A percentile compares a stretch with the other conserved stretches of the same genome.
These are phyloP conservation scores for Rhyacophila evoluta DNA, from an alignment of 2,888 invertebrate species.

Conservation along the genomic window DNA sequence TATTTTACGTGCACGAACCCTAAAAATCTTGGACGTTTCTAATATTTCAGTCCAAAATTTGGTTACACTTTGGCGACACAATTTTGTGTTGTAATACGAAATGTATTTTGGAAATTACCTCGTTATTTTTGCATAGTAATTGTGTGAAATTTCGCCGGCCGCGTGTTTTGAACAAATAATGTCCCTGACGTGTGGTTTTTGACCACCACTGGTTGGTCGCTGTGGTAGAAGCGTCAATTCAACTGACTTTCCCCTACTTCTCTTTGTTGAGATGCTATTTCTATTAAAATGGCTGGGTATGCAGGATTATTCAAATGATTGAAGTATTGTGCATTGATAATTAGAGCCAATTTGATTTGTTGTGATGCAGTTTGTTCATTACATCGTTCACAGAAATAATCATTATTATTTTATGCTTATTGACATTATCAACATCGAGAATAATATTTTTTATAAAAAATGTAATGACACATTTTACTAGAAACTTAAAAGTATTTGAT, in stretches of 20 bases:
- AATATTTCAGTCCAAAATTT: too few species aligned
- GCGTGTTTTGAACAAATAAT: not conserved
- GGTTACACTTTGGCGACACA: too few species aligned
- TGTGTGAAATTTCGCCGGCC: not conserved
- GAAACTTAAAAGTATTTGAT: too few species aligned
- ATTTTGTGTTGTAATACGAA: not conserved
- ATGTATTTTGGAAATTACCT: not conserved
- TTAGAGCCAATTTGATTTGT: not conserved
- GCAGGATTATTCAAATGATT: not conserved
- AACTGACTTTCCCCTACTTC: not conserved
- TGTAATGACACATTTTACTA: too few species aligned
- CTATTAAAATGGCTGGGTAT: not conserved
- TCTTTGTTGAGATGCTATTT: not conserved
- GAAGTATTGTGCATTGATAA: not conserved
- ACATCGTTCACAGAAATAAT: too few species aligned
- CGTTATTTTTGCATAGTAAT: conserved; percentile 17
- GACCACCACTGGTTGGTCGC: not conserved
- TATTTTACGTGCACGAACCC: too few species aligned
- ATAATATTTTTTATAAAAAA: too few species aligned
- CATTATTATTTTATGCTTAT: too few species aligned
- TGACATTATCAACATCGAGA: too few species aligned
- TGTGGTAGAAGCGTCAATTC: conserved; percentile 7
- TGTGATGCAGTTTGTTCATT: too few species aligned
- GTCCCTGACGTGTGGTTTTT: conserved; percentile 11
- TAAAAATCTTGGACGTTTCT: too few species aligned